phyloP scores from a whole-genome alignment of 2,113 vertebrate genomes.

The Hippolais icterina region DNA sequence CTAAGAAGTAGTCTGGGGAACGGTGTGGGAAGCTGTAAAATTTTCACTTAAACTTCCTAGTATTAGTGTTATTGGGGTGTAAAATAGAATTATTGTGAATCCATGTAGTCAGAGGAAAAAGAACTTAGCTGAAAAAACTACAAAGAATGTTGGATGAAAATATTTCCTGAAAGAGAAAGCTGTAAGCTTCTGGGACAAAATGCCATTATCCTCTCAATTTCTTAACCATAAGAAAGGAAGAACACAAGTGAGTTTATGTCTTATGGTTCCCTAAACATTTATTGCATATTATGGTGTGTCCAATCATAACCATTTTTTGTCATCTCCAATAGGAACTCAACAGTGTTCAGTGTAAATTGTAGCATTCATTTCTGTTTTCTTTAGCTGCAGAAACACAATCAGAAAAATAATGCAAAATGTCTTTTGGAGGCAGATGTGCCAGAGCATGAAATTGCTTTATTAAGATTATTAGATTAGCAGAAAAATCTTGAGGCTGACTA shows the following conservation, averaged over 20 bases:
- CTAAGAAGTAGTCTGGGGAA: neutral
- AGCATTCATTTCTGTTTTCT: neutral
- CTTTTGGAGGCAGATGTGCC: constrained; percentile 12
- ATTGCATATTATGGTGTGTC: neutral
- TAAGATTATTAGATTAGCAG: constrained; percentile 14
- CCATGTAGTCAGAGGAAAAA: neutral
- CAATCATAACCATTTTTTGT: neutral
- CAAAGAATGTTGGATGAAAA: neutral
- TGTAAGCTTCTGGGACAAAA: neutral
- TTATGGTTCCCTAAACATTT: neutral
- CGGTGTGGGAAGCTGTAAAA: neutral
- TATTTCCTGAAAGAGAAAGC: neutral
- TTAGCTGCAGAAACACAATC: neutral
- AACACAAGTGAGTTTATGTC: neutral
- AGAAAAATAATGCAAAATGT: neutral
- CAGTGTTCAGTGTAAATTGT: neutral
- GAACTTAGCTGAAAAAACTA: neutral
- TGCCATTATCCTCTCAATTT: neutral
- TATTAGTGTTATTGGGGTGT: neutral
- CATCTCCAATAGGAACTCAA: neutral
- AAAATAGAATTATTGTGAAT: neutral
- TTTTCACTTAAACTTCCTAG: neutral
- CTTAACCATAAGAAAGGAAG: neutral
- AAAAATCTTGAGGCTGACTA: neutral
- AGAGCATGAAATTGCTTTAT: neutral